These are phyloP conservation scores for Meteorus colon DNA, from an alignment of 2,888 invertebrate genomes.

Conservation along the genomic window DNA sequence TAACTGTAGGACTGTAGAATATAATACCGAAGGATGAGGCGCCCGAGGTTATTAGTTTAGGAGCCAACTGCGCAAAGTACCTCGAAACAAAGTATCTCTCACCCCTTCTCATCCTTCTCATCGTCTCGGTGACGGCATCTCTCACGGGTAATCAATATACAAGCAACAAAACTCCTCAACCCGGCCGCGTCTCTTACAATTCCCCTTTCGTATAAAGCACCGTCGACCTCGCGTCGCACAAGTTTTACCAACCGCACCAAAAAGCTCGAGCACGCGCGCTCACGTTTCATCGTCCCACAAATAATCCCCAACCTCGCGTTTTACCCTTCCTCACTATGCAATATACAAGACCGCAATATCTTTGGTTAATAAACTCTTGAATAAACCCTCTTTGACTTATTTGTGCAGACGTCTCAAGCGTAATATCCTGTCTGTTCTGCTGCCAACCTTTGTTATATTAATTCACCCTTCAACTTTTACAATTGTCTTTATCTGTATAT, in stretches of 20 bases:
- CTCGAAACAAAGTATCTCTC: conserved; percentile 60
- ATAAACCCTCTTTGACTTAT: conserved; percentile 29
- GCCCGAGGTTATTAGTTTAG: conserved; percentile 68
- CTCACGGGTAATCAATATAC: conserved; percentile 67
- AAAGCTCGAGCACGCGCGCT: conserved; percentile 29
- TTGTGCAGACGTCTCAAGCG: conserved; percentile 15
- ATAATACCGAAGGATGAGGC: conserved; percentile 55
- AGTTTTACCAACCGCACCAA: not conserved
- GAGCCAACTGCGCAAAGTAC: conserved; percentile 63
- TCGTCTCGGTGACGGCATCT: conserved; percentile 41
- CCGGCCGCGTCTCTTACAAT: conserved; percentile 33
- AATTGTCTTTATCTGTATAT: not conserved
- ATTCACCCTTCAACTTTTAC: not conserved
- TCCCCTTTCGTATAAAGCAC: conserved; percentile 12
- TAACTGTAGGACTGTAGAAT: conserved; percentile 4
- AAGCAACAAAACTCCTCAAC: conserved; percentile 54
- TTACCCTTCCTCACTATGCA: conserved; percentile 5
- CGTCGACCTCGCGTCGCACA: conserved; percentile 15
- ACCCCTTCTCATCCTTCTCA: not conserved
- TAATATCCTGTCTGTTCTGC: not conserved
- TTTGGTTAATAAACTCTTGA: conserved; percentile 56
- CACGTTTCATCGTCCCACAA: conserved; percentile 26
- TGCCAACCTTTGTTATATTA: not conserved
- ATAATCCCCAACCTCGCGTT: conserved; percentile 28
- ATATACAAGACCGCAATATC: conserved; percentile 43